These are phyloP conservation scores for Capitella teleta DNA, from an alignment of 1,140 invertebrate species.

Conservation along the genomic window DNA sequence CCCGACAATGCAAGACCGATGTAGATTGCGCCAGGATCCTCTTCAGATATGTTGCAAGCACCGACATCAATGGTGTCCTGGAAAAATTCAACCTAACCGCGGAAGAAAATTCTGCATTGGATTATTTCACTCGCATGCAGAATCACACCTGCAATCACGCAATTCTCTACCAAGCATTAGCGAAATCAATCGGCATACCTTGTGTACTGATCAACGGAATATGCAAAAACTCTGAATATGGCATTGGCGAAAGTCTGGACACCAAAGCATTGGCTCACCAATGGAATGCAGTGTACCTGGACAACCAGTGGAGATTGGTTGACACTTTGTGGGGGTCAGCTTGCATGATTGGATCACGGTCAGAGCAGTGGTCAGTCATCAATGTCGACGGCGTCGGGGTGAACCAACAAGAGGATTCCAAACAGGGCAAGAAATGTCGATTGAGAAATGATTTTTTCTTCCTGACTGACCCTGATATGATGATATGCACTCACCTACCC, in stretches of 20 bases:
- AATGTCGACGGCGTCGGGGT: constrained; percentile 1
- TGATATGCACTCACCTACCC: constrained; percentile 32
- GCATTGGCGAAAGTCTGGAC: background rate
- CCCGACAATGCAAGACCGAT: no score
- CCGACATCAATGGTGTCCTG: no score
- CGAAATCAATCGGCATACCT: no score
- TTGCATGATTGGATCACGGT: constrained; percentile 27
- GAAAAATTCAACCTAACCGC: no score
- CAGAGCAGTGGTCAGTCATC: constrained; percentile 28
- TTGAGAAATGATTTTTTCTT: constrained; percentile 34
- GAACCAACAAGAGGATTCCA: background rate
- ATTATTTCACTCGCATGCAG: no score
- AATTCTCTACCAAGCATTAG: no score
- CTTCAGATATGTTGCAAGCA: no score
- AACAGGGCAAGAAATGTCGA: background rate
- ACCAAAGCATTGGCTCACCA: background rate
- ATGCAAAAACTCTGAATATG: background rate
- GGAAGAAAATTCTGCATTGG: no score
- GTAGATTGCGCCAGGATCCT: no score
- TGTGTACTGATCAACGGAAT: constrained; percentile 5
- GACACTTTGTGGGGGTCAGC: constrained; percentile 36
- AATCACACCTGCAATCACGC: no score
- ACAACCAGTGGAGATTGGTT: constrained; percentile 31
- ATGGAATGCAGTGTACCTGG: constrained; percentile 19
- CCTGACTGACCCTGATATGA: constrained; percentile 27